Evolutionary conservation across 1,140 invertebrate genomes (phyloP).

Genomic region (Pteromalus puparum): DNA sequence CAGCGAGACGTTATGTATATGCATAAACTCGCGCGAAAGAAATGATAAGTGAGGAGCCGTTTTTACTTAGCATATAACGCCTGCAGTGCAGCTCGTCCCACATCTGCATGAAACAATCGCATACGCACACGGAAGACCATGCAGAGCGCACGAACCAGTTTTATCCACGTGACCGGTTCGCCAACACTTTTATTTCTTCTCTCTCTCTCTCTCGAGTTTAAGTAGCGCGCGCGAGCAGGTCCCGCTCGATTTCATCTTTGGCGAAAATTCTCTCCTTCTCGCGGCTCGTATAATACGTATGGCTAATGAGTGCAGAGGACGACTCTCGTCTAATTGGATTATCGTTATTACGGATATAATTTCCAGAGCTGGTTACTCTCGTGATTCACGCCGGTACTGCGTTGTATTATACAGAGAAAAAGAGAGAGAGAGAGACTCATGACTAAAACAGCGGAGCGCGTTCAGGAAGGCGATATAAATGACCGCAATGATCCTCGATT

Average conservation of each 20-base stretch:
- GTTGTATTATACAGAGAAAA: too few species aligned
- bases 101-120: slow-evolving; percentile 41
- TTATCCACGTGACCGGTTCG: slow-evolving; percentile 53
- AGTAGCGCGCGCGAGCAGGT: slow-evolving; percentile 7
- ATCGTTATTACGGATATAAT: neutral
- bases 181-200: slow-evolving; percentile 48
- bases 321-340: too few species aligned
- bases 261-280: neutral
- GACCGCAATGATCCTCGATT: slow-evolving; percentile 65
- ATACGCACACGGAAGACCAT: neutral
- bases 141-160: slow-evolving; percentile 41
- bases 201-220: neutral
- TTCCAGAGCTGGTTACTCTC: neutral
- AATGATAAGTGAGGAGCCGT: slow-evolving; percentile 1
- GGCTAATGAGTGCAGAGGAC: too few species aligned
- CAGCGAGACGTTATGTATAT: too few species aligned
- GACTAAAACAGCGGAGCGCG: slow-evolving; percentile 64
- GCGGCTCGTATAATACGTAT: too few species aligned
- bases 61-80: slow-evolving; percentile 5
- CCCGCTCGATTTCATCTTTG: neutral
- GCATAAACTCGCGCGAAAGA: neutral
- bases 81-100: neutral
- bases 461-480: slow-evolving; percentile 63
- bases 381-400: neutral
- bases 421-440: slow-evolving; percentile 55